Evolutionary conservation across 2,888 invertebrate species (phyloP).

Genomic region (Platycnemis pennipes): DNA sequence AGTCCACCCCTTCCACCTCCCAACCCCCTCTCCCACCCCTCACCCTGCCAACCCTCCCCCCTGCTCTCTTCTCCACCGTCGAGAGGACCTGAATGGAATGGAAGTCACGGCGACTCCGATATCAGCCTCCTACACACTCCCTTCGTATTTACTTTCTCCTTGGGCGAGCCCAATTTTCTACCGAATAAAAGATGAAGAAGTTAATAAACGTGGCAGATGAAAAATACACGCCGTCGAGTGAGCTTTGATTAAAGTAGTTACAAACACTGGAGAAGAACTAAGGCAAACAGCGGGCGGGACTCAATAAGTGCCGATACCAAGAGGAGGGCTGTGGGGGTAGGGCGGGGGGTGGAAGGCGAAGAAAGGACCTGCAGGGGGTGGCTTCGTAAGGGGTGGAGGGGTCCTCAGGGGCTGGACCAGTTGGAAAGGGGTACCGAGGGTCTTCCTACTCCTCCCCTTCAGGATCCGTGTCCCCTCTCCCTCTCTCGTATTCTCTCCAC

Average conservation of each 20-base stretch:
- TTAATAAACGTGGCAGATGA: conserved; percentile 76
- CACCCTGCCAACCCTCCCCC: background rate
- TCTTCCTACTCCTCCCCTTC: background rate
- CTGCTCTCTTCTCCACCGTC: background rate
- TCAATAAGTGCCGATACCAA: conserved; percentile 72
- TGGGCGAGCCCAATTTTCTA: conserved; percentile 77
- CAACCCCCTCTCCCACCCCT: background rate
- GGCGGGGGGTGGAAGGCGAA: conserved; percentile 36
- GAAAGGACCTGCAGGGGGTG: background rate
- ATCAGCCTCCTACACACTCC: conserved; percentile 56
- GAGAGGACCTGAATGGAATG: conserved; percentile 66
- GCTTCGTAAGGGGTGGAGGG: background rate
- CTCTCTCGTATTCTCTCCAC: background rate
- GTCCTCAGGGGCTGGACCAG: background rate
- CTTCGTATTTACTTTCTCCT: conserved; percentile 76
- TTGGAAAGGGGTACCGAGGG: background rate
- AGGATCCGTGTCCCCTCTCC: background rate
- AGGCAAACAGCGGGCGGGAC: conserved; percentile 72
- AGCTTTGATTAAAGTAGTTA: conserved; percentile 74
- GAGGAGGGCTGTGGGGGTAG: conserved; percentile 6
- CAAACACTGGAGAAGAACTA: conserved; percentile 72
- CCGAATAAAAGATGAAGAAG: conserved; percentile 78
- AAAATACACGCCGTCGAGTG: conserved; percentile 73
- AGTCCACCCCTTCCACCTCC: background rate
- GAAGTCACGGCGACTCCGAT: conserved; percentile 60